Base-by-base conservation (phyloP, 2,113 vertebrate genomes). In the Maccullochella peelii region DNA sequence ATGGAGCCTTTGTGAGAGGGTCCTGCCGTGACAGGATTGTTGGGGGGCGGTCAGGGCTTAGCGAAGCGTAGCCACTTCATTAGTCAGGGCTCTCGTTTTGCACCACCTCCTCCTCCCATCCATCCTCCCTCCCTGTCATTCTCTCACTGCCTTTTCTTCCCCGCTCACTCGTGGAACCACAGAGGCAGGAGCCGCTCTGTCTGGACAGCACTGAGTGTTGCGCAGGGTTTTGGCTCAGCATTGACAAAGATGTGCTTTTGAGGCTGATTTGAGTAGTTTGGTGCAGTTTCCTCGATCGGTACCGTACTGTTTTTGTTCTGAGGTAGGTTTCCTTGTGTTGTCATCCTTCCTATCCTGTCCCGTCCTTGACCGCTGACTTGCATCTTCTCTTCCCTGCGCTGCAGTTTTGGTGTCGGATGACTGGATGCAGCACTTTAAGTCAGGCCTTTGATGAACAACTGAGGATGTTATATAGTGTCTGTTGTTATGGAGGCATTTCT, bases 1-100 rank as follows among this genome's bases (percentile, higher is more conserved):
- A 94, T 94, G 52, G 88, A 49, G 63, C 82, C 91, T 94, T 95
- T 95, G 94, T 95, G 84, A 79, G 83, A 84, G 73, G 85, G 87
- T 91, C 90, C 91, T 70, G 40, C 82, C 36, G 47, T 92, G 91
- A 91, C 72, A 83, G 86, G 84, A 87, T 92, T 93, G 90, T 86
- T 73, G 49, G 49, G 23, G 83, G 84, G 57, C 1, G 40, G 78
- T 65, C 61, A 23, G 80, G 54, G 86, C 76, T 92, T 86, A 92
- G 85, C 20, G 71, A 73, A 92, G 91, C 91, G 16, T 57, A 91
- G 86, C 90, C 91, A 91, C 91, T 93, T 95, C 91, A 95, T 94
- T 94, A 93, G 91, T 92, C 87, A 81, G 90, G 91, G 77, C 87
- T 88, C 89, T 90, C 89, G 84, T 65, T 79, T 81, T 82, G 85